Conservation (phyloP, 2,797 vertebrate species). For the Luscinia megarhynchos region DNA sequence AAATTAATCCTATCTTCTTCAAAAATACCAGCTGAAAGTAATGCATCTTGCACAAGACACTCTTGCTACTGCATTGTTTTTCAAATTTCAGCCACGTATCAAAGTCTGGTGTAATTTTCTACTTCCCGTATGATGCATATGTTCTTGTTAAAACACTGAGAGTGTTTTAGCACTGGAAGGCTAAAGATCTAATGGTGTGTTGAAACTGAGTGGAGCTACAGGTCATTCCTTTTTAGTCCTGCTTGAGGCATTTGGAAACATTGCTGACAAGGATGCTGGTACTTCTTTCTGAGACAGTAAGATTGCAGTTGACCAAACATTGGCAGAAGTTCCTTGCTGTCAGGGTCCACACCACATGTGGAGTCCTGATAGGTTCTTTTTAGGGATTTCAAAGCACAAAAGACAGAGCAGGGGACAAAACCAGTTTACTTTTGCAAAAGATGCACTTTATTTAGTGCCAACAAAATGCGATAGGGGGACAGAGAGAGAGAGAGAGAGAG, state of each 20-base stretch:
- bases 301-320: background rate
- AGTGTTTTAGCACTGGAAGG: background rate
- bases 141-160: background rate
- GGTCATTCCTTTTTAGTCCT: background rate
- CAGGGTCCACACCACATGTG: too few species aligned
- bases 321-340: background rate
- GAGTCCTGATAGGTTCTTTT: too few species aligned
- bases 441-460: too few species aligned
- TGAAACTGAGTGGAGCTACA: background rate
- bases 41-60: background rate
- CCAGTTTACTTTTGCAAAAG: too few species aligned
- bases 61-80: background rate
- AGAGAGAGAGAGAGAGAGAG: too few species aligned
- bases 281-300: background rate
- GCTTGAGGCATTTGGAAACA: background rate
- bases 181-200: background rate
- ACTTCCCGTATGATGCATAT: accelerated
- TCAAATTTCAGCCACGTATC: background rate
- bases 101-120: background rate
- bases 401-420: too few species aligned
- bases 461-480: too few species aligned
- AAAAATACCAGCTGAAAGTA: background rate
- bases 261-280: background rate
- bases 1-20: slow-evolving; percentile 16
- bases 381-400: too few species aligned